These are phyloP conservation scores for Anarhynchus alexandrinus DNA, from an alignment of 2,113 vertebrate species.

Conservation along the genomic window DNA sequence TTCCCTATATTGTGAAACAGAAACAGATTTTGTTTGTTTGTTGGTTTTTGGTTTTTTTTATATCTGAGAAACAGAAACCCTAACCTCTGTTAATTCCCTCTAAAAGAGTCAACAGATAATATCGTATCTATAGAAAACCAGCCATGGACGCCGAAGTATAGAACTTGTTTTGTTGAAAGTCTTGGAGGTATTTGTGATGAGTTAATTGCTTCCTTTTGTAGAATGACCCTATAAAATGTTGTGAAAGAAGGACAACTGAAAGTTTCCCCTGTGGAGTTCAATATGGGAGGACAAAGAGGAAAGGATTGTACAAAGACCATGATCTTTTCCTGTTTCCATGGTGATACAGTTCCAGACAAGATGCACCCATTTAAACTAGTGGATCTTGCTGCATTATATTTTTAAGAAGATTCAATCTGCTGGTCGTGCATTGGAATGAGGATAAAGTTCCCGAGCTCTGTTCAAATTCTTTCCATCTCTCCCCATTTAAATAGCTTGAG, in stretches of 20 bases:
- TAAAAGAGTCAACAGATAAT: not conserved
- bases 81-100: not conserved
- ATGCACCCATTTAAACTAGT: not conserved
- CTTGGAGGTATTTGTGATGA: not conserved
- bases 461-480: not conserved
- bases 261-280: not conserved
- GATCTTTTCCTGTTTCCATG: conserved; percentile 5
- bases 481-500: not conserved
- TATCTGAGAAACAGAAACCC: not conserved
- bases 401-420: not conserved
- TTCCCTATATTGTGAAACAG: not conserved
- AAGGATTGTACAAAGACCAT: not conserved
- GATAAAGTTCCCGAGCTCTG: not conserved
- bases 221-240: not conserved
- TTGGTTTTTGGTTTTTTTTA: fast-evolving
- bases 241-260: not conserved
- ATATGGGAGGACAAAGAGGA: not conserved
- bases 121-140: not conserved
- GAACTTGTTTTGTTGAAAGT: not conserved
- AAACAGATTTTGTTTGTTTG: not conserved
- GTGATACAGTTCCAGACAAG: not conserved
- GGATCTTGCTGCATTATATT: not conserved
- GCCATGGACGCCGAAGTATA: not conserved
- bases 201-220: not conserved
- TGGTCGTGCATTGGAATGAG: not conserved